phyloP scores from a whole-genome alignment of 2,113 vertebrate species.

The Ginglymostoma cirratum region DNA sequence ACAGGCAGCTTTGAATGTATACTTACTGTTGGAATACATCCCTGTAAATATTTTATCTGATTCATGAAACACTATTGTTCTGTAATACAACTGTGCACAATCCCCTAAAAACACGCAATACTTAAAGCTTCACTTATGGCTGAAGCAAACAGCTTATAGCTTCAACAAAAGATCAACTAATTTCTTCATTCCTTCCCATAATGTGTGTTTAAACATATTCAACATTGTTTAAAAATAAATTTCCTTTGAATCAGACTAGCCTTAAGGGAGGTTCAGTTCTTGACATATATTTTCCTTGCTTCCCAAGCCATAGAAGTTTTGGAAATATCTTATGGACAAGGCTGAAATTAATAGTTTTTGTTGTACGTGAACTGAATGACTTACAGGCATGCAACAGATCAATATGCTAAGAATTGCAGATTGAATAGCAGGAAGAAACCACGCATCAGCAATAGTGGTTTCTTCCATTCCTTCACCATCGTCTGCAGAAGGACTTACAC shows the following conservation, averaged over 20 bases:
- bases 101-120: neutral
- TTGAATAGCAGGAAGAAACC: constrained; percentile 50
- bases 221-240: neutral
- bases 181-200: constrained; percentile 4
- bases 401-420: constrained; percentile 49
- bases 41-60: neutral
- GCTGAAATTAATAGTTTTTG: constrained; percentile 54
- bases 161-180: neutral
- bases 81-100: neutral
- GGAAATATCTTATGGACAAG: constrained; percentile 53
- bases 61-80: constrained; percentile 3
- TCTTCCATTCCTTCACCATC: constrained; percentile 48
- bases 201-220: neutral
- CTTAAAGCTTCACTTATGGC: neutral
- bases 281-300: neutral
- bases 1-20: neutral
- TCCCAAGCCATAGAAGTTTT: neutral
- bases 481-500: constrained; percentile 54
- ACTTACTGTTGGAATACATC: neutral
- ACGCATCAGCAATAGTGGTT: constrained; percentile 45
- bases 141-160: neutral
- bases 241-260: neutral
- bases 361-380: constrained; percentile 49
- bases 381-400: constrained; percentile 54
- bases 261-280: neutral